Evolutionary conservation across 2,113 vertebrate genomes (phyloP).

Genomic region (Zosterops pallidus): DNA sequence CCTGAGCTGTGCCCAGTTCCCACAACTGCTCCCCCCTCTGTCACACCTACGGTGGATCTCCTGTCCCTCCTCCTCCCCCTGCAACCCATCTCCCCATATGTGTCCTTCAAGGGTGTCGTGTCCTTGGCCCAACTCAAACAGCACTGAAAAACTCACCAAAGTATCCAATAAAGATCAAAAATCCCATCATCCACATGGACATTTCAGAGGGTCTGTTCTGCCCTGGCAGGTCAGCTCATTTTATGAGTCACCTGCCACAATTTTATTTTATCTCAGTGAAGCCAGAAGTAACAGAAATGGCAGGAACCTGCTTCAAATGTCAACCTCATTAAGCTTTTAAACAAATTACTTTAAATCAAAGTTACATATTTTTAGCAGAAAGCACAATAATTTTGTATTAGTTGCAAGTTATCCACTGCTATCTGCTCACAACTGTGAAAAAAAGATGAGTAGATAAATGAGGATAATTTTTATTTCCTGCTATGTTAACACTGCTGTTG

Average conservation of each 20-base stretch:
- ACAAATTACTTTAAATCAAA: slow-evolving; percentile 47
- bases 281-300: slow-evolving; percentile 4
- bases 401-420: neutral
- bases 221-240: slow-evolving; percentile 1
- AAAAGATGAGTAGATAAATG: slow-evolving; percentile 5
- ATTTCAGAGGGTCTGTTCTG: neutral
- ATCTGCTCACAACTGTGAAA: slow-evolving; percentile 12
- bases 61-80: neutral
- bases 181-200: neutral
- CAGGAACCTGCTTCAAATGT: slow-evolving; percentile 39
- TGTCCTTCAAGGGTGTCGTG: neutral
- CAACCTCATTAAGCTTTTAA: slow-evolving; percentile 46
- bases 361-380: slow-evolving; percentile 59
- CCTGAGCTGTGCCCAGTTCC: accelerated
- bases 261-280: slow-evolving; percentile 45
- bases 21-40: neutral
- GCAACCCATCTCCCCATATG: accelerated
- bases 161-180: neutral
- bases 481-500: neutral
- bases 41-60: neutral
- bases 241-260: slow-evolving; percentile 8
- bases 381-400: slow-evolving; percentile 13
- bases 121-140: neutral
- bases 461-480: neutral
- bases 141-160: neutral